Evolutionary conservation across 2,888 invertebrate species (phyloP).

Genomic region (Odontothrips loti): DNA sequence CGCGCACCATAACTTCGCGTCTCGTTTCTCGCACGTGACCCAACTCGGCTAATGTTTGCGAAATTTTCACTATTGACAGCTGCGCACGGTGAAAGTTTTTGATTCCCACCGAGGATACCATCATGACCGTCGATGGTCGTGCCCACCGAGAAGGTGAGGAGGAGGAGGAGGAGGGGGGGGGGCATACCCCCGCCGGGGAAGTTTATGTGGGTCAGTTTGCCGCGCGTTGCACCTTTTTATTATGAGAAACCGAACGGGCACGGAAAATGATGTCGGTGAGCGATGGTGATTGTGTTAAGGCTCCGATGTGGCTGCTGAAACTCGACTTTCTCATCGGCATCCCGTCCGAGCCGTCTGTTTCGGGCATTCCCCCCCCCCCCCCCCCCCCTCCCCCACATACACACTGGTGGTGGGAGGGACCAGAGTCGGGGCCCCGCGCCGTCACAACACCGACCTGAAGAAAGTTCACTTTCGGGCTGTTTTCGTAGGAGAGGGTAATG

Average conservation of each 20-base stretch:
- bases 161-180: background rate
- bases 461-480: background rate
- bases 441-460: background rate
- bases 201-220: slow-evolving; percentile 11
- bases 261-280: background rate
- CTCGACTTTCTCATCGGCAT: background rate
- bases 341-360: background rate
- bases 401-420: too few relatives aligned
- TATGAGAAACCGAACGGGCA: slow-evolving; percentile 3
- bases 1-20: background rate
- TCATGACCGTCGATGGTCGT: background rate
- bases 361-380: too few relatives aligned
- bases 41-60: background rate
- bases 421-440: too few relatives aligned
- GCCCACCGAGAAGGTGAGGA: background rate
- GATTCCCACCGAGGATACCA: background rate
- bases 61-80: background rate
- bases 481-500: background rate
- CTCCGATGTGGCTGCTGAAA: background rate
- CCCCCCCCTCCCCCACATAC: too few relatives aligned
- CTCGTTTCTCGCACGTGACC: slow-evolving; percentile 35
- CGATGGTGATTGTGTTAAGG: background rate
- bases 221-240: slow-evolving; percentile 8
- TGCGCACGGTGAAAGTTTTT: background rate
- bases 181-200: too few relatives aligned